Conservation (phyloP, 2,888 invertebrate species). For the Cancer borealis region DNA sequence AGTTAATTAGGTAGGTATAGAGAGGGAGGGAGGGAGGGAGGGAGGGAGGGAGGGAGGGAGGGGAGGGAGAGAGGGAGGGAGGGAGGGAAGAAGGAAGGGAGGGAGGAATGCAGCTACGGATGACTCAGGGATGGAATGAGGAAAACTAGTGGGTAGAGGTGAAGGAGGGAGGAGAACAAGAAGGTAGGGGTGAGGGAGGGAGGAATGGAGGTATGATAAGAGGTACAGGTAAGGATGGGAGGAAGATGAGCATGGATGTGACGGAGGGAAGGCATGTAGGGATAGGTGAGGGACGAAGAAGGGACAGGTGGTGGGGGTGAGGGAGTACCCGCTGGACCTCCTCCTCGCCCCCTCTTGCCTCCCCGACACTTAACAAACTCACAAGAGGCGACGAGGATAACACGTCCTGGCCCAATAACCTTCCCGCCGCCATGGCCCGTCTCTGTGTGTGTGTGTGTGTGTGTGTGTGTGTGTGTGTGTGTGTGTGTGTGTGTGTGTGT, state of each 20-base stretch:
- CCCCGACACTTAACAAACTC: neutral
- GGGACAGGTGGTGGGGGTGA: neutral
- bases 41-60: neutral
- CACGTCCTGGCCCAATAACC: neutral
- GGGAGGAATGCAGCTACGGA: neutral
- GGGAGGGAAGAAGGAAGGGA: neutral
- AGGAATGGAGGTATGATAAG: neutral
- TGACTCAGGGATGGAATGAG: neutral
- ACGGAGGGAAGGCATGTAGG: neutral
- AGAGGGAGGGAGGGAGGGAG: neutral
- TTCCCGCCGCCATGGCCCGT: constrained; percentile 13
- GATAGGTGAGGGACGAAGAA: neutral
- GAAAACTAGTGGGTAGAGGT: neutral
- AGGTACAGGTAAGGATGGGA: neutral
- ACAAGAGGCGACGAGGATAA: constrained; percentile 27
- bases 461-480: constrained; percentile 48
- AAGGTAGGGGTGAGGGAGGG: neutral
- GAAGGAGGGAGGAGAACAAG: neutral
- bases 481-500: constrained; percentile 48
- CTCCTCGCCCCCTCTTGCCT: constrained; percentile 21
- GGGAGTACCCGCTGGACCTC: neutral
- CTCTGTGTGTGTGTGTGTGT: constrained; percentile 47
- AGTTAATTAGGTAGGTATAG: neutral
- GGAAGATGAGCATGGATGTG: neutral
- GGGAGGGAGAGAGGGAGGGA: neutral